Base-by-base conservation (phyloP, 2,888 invertebrate species). In the Epirrhoe alternata region DNA sequence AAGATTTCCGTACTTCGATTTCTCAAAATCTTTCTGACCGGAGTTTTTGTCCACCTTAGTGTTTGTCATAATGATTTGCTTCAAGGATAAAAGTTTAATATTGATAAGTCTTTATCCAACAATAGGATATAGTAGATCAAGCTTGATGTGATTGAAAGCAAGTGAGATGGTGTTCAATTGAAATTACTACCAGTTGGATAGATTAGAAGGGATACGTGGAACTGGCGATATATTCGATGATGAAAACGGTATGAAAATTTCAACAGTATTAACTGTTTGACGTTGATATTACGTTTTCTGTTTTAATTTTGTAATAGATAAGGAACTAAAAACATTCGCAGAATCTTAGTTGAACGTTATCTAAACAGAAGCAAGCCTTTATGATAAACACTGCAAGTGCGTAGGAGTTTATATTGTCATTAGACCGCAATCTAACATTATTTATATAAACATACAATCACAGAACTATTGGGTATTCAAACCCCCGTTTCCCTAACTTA, bases 391-490 rank as follows among this genome's bases (percentile, higher is more conserved):
- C 54, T 45, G 45, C 16, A 38, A 49, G 30, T 52, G 31, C 49
- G 14, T 47, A 47, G 42, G 24, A 54, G 52, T 51, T 62, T 56
- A 55, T 42, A 51, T 47, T 57, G 51, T 51, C 4, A 53, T 53
- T 50, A 59, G 38, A 64, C 30, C 30, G 12, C 52, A 12, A 64
- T 50, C 42, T 54, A 58, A 59, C 49, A 54, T 51, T 30, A 49
- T 38, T 31, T 55, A 62, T 56, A 61, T 35, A 63, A 47, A 68
- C 45, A 65, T 31, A 67, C 64, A 24, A 64, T 56, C 57, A 63
- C 54, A 47, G 45, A 61, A 66, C 61, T 35, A 53, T 56, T 35
- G 55, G 51, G 49, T 10, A 45, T 42, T 55, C 62, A 4, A 57
- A 17, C 47, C 50, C 33, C 58, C 56, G 38, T 12, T 53, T 52